Evolutionary conservation across 2,888 invertebrate genomes (phyloP).

Genomic region (Thera britannica): DNA sequence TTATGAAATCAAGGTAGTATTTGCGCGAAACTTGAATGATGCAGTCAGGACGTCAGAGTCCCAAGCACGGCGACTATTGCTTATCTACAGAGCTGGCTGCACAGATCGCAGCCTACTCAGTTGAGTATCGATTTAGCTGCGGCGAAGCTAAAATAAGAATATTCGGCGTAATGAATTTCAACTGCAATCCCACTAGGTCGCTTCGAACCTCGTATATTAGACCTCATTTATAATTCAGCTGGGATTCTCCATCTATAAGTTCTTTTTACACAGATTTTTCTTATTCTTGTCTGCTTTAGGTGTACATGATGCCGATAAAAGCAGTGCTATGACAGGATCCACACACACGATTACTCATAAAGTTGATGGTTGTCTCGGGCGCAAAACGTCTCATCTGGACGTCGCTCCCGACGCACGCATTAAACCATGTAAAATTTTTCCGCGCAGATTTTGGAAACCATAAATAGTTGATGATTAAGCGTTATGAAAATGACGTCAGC

Average conservation of each 20-base stretch:
- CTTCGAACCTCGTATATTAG: conserved; percentile 21
- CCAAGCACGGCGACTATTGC: conserved; percentile 17
- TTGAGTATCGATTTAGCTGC: conserved; percentile 25
- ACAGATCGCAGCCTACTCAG: conserved; percentile 17
- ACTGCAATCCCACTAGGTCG: conserved; percentile 19
- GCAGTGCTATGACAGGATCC: conserved; percentile 2
- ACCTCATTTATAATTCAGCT: conserved; percentile 7
- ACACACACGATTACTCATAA: conserved; percentile 2
- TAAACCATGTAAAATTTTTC: conserved; percentile 1
- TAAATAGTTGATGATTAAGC: conserved; percentile 22
- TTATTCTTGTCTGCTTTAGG: background rate
- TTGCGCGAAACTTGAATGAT: conserved; percentile 18
- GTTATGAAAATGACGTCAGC: conserved; percentile 30
- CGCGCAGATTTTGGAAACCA: conserved; percentile 15
- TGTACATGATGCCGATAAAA: background rate
- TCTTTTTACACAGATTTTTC: background rate
- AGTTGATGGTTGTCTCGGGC: background rate
- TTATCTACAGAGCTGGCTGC: conserved; percentile 10
- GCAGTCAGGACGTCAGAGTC: conserved; percentile 11
- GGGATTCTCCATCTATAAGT: background rate
- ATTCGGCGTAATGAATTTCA: conserved; percentile 10
- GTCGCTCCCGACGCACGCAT: conserved; percentile 1
- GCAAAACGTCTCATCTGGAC: background rate
- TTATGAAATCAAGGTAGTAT: conserved; percentile 16
- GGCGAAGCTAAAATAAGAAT: conserved; percentile 24